Evolutionary conservation across 2,888 invertebrate species (phyloP).

Genomic region (Nymphalis polychloros): DNA sequence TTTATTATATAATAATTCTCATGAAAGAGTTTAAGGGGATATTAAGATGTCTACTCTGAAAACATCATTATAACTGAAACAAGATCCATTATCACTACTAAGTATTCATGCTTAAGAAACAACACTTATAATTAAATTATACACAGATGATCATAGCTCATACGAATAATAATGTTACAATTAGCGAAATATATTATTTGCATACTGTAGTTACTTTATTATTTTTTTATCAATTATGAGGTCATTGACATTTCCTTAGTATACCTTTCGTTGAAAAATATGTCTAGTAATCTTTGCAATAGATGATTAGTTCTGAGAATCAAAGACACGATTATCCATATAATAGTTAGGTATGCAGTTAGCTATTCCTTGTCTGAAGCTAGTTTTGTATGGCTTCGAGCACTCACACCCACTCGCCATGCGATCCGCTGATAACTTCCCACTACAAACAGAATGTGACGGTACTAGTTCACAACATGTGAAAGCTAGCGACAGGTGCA

Average conservation of each 20-base stretch:
- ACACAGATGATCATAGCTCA: not conserved
- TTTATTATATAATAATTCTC: too few species aligned
- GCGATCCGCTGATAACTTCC: slow-evolving; percentile 67
- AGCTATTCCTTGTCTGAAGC: slow-evolving; percentile 26
- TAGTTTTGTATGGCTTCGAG: slow-evolving; percentile 32
- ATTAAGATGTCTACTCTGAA: too few species aligned
- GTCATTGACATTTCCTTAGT: slow-evolving; percentile 15
- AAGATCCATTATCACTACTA: too few species aligned
- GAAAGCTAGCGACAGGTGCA: slow-evolving; percentile 70
- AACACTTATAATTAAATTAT: too few species aligned
- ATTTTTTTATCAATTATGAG: slow-evolving; percentile 22
- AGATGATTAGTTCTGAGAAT: slow-evolving; percentile 16
- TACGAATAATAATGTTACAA: not conserved
- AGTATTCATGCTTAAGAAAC: too few species aligned
- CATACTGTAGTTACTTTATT: slow-evolving; percentile 17
- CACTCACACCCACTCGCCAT: slow-evolving; percentile 37
- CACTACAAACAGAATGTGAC: slow-evolving; percentile 50
- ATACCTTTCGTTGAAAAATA: slow-evolving; percentile 8
- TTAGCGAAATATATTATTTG: not conserved
- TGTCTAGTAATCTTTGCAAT: slow-evolving; percentile 2
- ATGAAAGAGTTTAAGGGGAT: too few species aligned
- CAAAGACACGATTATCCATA: slow-evolving; percentile 26
- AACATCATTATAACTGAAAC: too few species aligned
- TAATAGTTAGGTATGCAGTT: slow-evolving; percentile 24
- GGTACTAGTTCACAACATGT: slow-evolving; percentile 58